Evolutionary conservation across 2,113 vertebrate species (phyloP).

Genomic region (Falcunculus frontatus): DNA sequence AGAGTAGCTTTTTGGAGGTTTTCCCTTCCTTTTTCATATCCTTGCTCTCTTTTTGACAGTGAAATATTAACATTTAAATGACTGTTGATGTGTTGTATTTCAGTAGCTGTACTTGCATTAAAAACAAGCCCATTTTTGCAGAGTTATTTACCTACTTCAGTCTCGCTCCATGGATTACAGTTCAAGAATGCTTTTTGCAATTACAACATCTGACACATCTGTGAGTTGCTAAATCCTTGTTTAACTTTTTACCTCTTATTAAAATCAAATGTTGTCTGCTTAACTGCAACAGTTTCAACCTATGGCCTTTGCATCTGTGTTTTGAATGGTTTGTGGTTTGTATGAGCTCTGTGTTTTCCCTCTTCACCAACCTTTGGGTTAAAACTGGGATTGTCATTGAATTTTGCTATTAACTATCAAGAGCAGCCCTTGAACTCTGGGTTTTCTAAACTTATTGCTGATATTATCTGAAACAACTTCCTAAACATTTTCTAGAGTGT

Average conservation of each 20-base stretch:
- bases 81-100: background rate
- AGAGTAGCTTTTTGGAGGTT: background rate
- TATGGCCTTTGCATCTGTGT: background rate
- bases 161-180: slow-evolving; percentile 76
- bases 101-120: background rate
- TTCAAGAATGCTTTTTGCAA: slow-evolving; percentile 80
- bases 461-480: background rate
- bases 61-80: background rate
- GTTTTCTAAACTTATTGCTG: background rate
- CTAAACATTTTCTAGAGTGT: background rate
- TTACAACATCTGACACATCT: slow-evolving; percentile 82
- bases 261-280: background rate
- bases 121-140: slow-evolving; percentile 49
- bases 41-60: background rate
- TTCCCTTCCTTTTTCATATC: background rate
- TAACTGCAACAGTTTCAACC: background rate
- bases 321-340: background rate
- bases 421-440: background rate
- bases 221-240: slow-evolving; percentile 66
- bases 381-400: background rate
- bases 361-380: background rate
- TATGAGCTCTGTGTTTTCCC: background rate
- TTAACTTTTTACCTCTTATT: background rate
- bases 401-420: background rate
- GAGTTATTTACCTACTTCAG: slow-evolving; percentile 88